Percentiles rank a stretch among this genome's conserved stretches.
These are phyloP conservation scores for Danio aesculapii DNA, from an alignment of 2,797 vertebrate genomes.

Conservation along the genomic window DNA sequence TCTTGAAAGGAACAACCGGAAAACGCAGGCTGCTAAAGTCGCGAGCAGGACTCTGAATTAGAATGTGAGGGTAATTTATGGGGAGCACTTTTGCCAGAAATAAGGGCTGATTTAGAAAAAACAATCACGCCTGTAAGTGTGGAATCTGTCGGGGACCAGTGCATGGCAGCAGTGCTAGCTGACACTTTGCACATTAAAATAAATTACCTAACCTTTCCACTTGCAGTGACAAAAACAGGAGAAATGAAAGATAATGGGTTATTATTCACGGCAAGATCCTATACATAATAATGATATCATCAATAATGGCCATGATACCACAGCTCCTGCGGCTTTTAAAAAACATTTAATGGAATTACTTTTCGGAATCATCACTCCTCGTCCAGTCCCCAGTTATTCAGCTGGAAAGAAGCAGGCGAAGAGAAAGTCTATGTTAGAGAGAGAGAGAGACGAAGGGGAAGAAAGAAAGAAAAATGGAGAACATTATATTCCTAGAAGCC, in stretches of 20 bases:
- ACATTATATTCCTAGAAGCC: slow-evolving; percentile 75
- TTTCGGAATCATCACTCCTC: slow-evolving; percentile 78
- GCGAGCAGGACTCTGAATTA: slow-evolving; percentile 62
- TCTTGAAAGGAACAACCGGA: neutral
- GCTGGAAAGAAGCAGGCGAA: slow-evolving; percentile 71
- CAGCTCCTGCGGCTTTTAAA: slow-evolving; percentile 81
- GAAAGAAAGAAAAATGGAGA: slow-evolving; percentile 76
- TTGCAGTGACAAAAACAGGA: slow-evolving; percentile 82
- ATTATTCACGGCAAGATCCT: slow-evolving; percentile 82
- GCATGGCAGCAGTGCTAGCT: slow-evolving; percentile 74
- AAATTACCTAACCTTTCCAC: slow-evolving; percentile 88
- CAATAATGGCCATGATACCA: slow-evolving; percentile 79
- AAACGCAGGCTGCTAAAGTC: slow-evolving; percentile 35
- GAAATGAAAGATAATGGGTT: slow-evolving; percentile 85
- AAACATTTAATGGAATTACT: slow-evolving; percentile 84
- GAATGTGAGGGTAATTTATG: slow-evolving; percentile 76
- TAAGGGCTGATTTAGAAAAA: slow-evolving; percentile 75
- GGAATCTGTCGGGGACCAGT: slow-evolving; percentile 76
- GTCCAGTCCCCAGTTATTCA: slow-evolving; percentile 72
- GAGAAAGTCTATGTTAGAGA: slow-evolving; percentile 63
- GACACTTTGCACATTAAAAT: slow-evolving; percentile 87
- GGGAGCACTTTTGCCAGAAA: slow-evolving; percentile 73
- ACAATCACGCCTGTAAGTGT: slow-evolving; percentile 79
- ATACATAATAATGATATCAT: slow-evolving; percentile 87
- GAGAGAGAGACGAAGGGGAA: slow-evolving; percentile 45